Percentiles rank a stretch among this genome's conserved stretches.
Evolutionary conservation across 2,113 vertebrate species (phyloP).

Genomic region (Chloroceryle aenea): DNA sequence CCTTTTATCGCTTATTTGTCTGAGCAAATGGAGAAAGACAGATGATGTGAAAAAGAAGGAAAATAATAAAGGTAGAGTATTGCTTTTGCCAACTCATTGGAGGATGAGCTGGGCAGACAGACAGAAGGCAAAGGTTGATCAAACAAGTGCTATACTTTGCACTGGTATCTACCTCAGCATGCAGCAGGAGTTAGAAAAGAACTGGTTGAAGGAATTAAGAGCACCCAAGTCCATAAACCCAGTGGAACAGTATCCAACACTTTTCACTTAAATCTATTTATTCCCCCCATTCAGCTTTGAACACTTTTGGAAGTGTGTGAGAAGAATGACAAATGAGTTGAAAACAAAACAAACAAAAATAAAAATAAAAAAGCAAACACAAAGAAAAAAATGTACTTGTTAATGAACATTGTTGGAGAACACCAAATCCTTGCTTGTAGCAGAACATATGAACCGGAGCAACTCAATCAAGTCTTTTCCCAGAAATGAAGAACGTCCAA

Average conservation of each 20-base stretch:
- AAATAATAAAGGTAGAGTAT: constrained; percentile 1
- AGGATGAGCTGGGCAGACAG: background rate
- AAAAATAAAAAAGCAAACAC: background rate
- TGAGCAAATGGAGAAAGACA: constrained; percentile 33
- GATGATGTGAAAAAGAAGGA: background rate
- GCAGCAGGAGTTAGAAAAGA: background rate
- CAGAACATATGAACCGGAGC: background rate
- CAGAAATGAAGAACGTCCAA: background rate
- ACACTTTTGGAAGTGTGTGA: background rate
- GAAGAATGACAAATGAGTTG: background rate
- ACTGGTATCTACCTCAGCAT: background rate
- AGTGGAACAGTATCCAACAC: background rate
- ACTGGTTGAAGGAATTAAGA: background rate
- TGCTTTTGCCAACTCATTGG: background rate
- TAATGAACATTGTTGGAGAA: background rate
- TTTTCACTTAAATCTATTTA: background rate
- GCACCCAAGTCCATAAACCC: background rate
- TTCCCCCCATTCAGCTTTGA: background rate
- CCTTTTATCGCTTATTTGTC: constrained; percentile 55
- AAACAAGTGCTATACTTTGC: background rate
- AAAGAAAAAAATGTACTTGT: background rate
- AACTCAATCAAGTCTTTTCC: background rate
- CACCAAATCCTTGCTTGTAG: background rate
- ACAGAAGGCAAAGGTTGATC: background rate
- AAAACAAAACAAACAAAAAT: background rate